These are phyloP conservation scores for Nothocercus julius DNA, from an alignment of 2,113 vertebrate genomes.

Conservation along the genomic window DNA sequence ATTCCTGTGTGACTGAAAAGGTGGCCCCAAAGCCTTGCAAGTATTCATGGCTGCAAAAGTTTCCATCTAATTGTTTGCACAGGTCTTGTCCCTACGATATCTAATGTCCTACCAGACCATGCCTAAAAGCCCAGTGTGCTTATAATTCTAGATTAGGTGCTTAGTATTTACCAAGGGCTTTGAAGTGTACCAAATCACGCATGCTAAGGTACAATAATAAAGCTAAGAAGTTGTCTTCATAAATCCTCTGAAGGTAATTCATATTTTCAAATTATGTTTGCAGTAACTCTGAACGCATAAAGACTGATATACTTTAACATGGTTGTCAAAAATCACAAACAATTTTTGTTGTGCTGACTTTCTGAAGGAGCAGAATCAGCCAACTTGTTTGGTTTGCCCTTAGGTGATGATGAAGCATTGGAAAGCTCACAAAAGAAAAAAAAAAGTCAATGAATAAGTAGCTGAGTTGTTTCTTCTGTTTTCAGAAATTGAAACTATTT, in stretches of 20 bases:
- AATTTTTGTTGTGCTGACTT: constrained; percentile 41
- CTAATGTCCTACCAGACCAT: background rate
- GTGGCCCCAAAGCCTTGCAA: background rate
- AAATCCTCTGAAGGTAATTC: constrained; percentile 40
- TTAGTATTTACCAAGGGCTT: constrained; percentile 16
- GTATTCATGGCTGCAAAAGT: background rate
- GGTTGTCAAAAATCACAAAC: constrained; percentile 54
- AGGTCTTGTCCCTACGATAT: background rate
- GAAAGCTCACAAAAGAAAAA: background rate
- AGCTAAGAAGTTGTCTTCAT: constrained; percentile 30
- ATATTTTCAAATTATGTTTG: constrained; percentile 61
- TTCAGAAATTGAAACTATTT: background rate
- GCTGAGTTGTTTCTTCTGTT: background rate
- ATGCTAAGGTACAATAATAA: constrained; percentile 18
- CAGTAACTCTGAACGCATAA: constrained; percentile 28
- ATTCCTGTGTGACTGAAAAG: background rate
- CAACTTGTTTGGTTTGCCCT: constrained; percentile 51
- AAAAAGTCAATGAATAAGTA: constrained; percentile 6
- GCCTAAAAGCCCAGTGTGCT: background rate
- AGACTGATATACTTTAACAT: constrained; percentile 32
- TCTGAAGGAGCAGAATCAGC: constrained; percentile 16
- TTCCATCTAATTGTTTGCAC: background rate
- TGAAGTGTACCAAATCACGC: background rate
- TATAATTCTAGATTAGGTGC: background rate
- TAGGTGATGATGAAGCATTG: constrained; percentile 28